Percentiles rank a stretch among this genome's conserved stretches.
Evolutionary conservation across 2,888 invertebrate species (phyloP).

Genomic region (Metallyticus violacea): DNA sequence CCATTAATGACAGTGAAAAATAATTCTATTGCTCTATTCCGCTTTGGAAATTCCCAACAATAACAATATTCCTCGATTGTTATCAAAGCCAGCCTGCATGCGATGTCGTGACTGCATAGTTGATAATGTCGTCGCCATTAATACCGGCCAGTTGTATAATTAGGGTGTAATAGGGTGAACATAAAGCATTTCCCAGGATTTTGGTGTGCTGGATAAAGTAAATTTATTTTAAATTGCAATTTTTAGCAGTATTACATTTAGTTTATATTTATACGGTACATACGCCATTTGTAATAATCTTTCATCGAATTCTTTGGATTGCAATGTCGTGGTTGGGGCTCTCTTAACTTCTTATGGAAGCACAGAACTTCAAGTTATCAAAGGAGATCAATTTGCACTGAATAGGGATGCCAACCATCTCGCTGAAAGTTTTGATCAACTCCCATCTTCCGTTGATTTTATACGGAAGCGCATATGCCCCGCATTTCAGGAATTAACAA

Average conservation of each 20-base stretch:
- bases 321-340: too few species aligned
- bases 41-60: not conserved
- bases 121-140: not conserved
- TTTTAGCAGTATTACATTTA: not conserved
- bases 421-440: too few species aligned
- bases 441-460: too few species aligned
- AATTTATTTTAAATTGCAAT: not conserved
- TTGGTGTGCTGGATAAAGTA: not conserved
- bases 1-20: not conserved
- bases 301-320: too few species aligned
- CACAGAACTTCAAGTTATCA: too few species aligned
- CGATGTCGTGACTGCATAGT: not conserved
- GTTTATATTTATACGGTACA: too few species aligned
- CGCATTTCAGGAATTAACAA: too few species aligned
- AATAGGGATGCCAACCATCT: too few species aligned
- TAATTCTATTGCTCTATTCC: not conserved
- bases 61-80: not conserved
- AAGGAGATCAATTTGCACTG: too few species aligned
- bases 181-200: not conserved
- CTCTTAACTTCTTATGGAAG: too few species aligned
- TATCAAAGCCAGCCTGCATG: not conserved
- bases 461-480: too few species aligned
- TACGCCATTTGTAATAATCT: too few species aligned
- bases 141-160: not conserved
- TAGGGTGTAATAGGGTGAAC: not conserved